Evolutionary conservation across 1,140 invertebrate species (phyloP), one percentile per base, ranked within the genome.

Genomic region (Wasmannia auropunctata): DNA sequence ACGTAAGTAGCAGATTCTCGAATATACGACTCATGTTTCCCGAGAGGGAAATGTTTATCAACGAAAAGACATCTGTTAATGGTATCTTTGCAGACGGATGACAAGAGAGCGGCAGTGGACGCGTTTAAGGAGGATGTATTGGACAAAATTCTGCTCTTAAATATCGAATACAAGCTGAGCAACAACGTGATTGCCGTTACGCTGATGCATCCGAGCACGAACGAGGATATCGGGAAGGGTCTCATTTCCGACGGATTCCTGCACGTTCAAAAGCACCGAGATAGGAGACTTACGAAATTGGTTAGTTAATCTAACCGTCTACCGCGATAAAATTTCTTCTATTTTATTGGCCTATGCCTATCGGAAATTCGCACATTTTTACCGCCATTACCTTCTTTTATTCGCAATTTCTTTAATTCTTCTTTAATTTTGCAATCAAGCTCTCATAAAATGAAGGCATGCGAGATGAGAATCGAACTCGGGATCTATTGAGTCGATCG

Each of bases 211-310:
- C 96, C 97, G 5, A 96, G 96, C 51, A 96, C 96, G 37, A 97
- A 98, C 93, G 96, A 97, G 77, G 98, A 99, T 94, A 96, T 99
- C 88, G 97, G 97, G 40, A 98, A 98, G 94, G 96, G 96, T 86
- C 96, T 99, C 19, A 97, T 99, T 79, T 96, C 96, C 49, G 97
- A 99, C 90, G 99, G 99, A 16, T 96, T 98, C 60, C 95, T 99
- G 2, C 92, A 99, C 49, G 97, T 98, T 77, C 98, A 99, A 63
- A 96, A 96, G 65, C 95, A 97, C 54, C 97, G 97, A 83, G 98
- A 99, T 91, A 97, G 97, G 81, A 96, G 97, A 89, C 96, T 99
- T 46, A 96, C 97, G 67, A 97, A 98, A 94, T 93, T 99, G 94
- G 97, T 98, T 93, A 95, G 93, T 91, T 49, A 49, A 11, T 16